These are phyloP conservation scores for Tauraco hartlaubi DNA, from an alignment of 2,797 vertebrate species.

Conservation along the genomic window DNA sequence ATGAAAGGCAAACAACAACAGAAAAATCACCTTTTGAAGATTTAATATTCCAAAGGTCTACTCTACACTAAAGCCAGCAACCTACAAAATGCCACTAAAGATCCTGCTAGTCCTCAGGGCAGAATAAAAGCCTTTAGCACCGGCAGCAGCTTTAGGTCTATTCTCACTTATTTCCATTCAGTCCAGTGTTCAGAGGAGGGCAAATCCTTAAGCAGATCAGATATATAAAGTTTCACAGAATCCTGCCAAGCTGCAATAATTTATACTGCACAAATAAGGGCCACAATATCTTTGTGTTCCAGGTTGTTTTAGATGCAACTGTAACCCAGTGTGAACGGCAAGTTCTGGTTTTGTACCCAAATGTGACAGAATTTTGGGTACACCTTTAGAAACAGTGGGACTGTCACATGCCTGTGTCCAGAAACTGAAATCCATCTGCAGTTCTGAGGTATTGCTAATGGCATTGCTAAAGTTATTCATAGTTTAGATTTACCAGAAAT, in stretches of 20 bases:
- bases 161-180: background rate
- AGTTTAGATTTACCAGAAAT: slow-evolving; percentile 77
- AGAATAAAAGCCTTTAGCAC: background rate
- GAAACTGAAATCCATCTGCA: slow-evolving; percentile 46
- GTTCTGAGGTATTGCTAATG: slow-evolving; percentile 69
- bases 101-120: background rate
- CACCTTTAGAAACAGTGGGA: background rate
- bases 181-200: background rate
- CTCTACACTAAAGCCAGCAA: background rate
- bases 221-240: background rate
- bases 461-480: slow-evolving; percentile 76
- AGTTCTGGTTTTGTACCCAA: background rate
- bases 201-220: background rate
- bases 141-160: background rate
- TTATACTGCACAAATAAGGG: background rate
- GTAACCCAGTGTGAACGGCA: background rate
- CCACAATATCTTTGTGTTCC: background rate
- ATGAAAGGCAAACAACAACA: background rate
- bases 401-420: background rate
- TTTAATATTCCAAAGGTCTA: background rate
- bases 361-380: slow-evolving; percentile 21
- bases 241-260: background rate
- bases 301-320: background rate
- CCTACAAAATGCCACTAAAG: background rate
- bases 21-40: background rate